phyloP scores from a whole-genome alignment of 2,797 vertebrate species.

The Tauraco hartlaubi region DNA sequence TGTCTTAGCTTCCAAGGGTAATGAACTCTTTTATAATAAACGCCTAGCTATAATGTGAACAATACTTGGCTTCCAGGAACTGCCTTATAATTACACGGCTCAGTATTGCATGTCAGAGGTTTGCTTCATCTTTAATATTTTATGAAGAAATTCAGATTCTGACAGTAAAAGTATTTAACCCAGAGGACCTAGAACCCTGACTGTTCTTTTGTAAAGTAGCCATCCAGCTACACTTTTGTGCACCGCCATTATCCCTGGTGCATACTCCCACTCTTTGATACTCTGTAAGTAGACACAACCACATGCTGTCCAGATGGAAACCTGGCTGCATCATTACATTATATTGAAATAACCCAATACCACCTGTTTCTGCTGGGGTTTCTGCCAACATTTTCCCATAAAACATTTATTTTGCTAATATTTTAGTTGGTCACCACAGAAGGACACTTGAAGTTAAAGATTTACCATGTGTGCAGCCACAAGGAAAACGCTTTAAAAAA shows the following conservation, averaged over 20 bases:
- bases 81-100: slow-evolving; percentile 76
- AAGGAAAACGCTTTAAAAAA: slow-evolving; percentile 47
- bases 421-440: slow-evolving; percentile 86
- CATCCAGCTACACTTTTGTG: slow-evolving; percentile 83
- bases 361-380: slow-evolving; percentile 90
- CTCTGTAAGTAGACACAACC: slow-evolving; percentile 84
- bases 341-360: slow-evolving; percentile 95
- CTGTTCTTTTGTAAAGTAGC: slow-evolving; percentile 84
- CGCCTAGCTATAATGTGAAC: slow-evolving; percentile 68
- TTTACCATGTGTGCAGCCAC: slow-evolving; percentile 82
- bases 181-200: slow-evolving; percentile 80
- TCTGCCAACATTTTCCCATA: slow-evolving; percentile 91
- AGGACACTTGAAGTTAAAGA: slow-evolving; percentile 86
- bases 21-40: slow-evolving; percentile 84
- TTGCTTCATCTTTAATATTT: slow-evolving; percentile 84
- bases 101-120: slow-evolving; percentile 79
- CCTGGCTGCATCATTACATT: slow-evolving; percentile 93
- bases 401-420: slow-evolving; percentile 90
- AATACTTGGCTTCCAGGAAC: slow-evolving; percentile 81
- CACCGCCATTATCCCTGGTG: slow-evolving; percentile 79
- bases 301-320: slow-evolving; percentile 88
- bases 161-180: slow-evolving; percentile 86
- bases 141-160: slow-evolving; percentile 85
- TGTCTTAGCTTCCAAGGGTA: slow-evolving; percentile 78
- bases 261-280: slow-evolving; percentile 85